Percentiles rank a stretch among this genome's conserved stretches.
Evolutionary conservation across 2,888 invertebrate genomes (phyloP).

Genomic region (Brassicogethes aeneus): DNA sequence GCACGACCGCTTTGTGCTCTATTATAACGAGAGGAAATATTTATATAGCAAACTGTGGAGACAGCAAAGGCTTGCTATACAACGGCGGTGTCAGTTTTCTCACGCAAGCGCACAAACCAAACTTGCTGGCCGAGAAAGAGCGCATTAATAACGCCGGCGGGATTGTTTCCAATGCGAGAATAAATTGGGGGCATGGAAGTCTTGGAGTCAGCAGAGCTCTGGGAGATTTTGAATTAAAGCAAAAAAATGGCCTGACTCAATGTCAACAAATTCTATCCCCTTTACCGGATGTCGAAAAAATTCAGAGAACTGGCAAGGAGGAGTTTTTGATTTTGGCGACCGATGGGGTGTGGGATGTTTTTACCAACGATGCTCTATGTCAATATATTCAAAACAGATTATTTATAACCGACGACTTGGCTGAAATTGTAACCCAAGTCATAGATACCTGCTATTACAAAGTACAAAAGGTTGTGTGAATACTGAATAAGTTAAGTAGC

Average conservation of each 20-base stretch:
- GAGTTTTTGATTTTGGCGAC: constrained; percentile 96
- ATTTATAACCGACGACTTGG: constrained; percentile 79
- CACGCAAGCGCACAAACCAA: constrained; percentile 94
- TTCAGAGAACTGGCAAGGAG: constrained; percentile 66
- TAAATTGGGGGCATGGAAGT: constrained; percentile 68
- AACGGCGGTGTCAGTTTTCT: constrained; percentile 75
- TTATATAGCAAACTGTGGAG: constrained; percentile 89
- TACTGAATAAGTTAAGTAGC: too few species aligned
- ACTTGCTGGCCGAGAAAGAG: constrained; percentile 81
- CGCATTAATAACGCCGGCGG: constrained; percentile 87
- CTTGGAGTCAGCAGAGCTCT: constrained; percentile 92
- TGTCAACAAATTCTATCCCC: constrained; percentile 97
- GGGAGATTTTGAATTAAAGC: constrained; percentile 93
- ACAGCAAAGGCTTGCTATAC: constrained; percentile 88
- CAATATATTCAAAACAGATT: constrained; percentile 88
- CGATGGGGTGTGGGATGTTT: constrained; percentile 98
- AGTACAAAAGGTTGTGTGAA: too few species aligned
- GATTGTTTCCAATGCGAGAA: constrained; percentile 93
- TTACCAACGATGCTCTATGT: constrained; percentile 92
- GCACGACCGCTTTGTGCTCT: constrained; percentile 97
- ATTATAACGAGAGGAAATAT: constrained; percentile 82
- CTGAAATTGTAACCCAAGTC: constrained; percentile 87
- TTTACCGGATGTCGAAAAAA: constrained; percentile 91
- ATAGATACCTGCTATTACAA: constrained; percentile 97
- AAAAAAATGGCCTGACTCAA: constrained; percentile 61